These are phyloP conservation scores for Petromus typicus DNA, from an alignment of 2,113 vertebrate genomes.

Conservation along the genomic window DNA sequence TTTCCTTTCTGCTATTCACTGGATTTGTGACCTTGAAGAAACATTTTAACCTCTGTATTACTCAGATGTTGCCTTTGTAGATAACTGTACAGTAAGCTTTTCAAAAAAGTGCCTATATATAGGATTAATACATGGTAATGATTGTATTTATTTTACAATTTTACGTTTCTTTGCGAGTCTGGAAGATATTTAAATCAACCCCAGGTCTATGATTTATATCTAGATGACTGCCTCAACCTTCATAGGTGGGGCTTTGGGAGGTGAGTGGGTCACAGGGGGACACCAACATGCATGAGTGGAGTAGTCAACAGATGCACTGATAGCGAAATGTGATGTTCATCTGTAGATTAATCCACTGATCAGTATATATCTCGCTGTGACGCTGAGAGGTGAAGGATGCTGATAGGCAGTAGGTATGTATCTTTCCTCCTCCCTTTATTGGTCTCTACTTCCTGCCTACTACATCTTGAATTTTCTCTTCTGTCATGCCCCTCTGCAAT, in stretches of 20 bases:
- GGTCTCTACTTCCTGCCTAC: not conserved
- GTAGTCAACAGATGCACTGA: not conserved
- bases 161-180: not conserved
- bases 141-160: not conserved
- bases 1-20: not conserved
- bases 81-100: not conserved
- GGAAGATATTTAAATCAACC: not conserved
- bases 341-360: not conserved
- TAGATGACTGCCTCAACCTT: not conserved
- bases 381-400: not conserved
- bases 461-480: not conserved
- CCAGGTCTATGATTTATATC: not conserved
- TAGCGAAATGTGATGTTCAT: not conserved
- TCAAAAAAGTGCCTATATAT: not conserved
- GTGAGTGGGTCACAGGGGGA: not conserved
- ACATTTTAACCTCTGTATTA: not conserved
- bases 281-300: accelerated
- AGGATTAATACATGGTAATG: not conserved
- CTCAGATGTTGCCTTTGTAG: not conserved
- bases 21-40: not conserved
- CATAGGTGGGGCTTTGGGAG: not conserved
- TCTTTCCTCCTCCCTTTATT: not conserved
- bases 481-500: not conserved
- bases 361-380: not conserved
- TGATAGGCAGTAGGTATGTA: not conserved